Percentiles rank a stretch among this genome's conserved stretches.
Conservation (phyloP, 2,888 invertebrate genomes). For the Limnephilus marmoratus region DNA sequence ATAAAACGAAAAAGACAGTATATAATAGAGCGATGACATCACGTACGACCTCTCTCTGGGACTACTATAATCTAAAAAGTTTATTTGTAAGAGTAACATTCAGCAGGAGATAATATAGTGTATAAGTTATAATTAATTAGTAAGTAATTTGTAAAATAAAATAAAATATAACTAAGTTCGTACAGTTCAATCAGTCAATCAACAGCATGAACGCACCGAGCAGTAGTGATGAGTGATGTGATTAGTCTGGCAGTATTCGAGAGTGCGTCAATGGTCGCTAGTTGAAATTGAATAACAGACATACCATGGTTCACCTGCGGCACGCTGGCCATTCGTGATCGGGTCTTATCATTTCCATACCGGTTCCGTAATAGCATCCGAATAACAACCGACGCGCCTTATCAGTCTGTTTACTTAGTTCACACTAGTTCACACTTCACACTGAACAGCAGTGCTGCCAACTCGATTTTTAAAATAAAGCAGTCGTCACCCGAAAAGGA, state of each 20-base stretch:
- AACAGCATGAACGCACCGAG: neutral
- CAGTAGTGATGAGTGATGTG: too few relatives aligned
- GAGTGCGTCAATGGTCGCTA: neutral
- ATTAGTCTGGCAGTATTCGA: neutral
- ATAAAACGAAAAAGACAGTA: too few relatives aligned
- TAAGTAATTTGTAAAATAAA: neutral
- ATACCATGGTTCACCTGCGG: neutral
- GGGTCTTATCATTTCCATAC: conserved; percentile 5
- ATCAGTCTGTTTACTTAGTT: neutral
- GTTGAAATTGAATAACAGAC: neutral
- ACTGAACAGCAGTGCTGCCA: too few relatives aligned
- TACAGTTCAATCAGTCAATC: neutral
- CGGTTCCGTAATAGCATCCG: conserved; percentile 23
- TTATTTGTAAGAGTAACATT: too few relatives aligned
- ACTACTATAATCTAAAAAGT: too few relatives aligned
- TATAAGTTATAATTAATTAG: too few relatives aligned
- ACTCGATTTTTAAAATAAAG: too few relatives aligned
- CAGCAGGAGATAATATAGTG: too few relatives aligned
- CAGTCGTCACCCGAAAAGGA: too few relatives aligned
- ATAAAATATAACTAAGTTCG: too few relatives aligned
- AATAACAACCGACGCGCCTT: neutral
- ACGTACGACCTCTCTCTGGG: too few relatives aligned
- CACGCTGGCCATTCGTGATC: neutral
- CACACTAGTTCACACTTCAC: neutral
- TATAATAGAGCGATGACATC: too few relatives aligned